Percentiles rank a stretch among this genome's conserved stretches.
phyloP scores from a whole-genome alignment of 2,797 vertebrate species.

The Scleropages formosus region DNA sequence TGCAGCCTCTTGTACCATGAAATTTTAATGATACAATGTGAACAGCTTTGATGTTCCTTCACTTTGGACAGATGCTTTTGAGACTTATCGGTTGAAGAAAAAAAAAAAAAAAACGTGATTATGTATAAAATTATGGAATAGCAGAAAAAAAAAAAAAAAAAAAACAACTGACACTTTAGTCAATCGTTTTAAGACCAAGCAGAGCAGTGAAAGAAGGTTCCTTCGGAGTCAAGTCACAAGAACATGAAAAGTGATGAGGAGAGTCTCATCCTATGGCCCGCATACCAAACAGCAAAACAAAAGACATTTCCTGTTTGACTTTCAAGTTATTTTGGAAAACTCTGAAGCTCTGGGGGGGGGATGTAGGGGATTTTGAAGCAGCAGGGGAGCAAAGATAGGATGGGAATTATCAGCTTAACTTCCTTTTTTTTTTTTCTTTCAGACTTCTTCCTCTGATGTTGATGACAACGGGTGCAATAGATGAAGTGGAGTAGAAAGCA shows the following conservation, averaged over 20 bases:
- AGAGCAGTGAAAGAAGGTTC: not conserved
- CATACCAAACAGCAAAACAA: constrained; percentile 19
- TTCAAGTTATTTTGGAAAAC: constrained; percentile 24
- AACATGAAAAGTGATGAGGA: not conserved
- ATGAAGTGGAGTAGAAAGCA: not conserved
- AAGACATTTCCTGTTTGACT: not conserved
- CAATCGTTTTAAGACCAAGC: constrained; percentile 10
- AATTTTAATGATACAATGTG: constrained; percentile 18
- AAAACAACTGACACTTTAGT: constrained; percentile 22
- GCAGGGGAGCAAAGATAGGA: not conserved
- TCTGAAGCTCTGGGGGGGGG: not conserved
- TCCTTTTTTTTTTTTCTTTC: not conserved
- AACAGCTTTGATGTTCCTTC: constrained; percentile 17
- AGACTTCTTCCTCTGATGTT: constrained; percentile 9
- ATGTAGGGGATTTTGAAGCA: not conserved
- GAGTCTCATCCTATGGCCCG: not conserved
- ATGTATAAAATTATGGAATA: constrained; percentile 19
- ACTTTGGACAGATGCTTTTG: not conserved
- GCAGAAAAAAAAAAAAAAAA: constrained; percentile 21
- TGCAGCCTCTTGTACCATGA: constrained; percentile 8
- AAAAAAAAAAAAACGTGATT: constrained; percentile 15
- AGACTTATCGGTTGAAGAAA: not conserved
- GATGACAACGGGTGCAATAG: constrained; percentile 6
- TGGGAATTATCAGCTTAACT: constrained; percentile 9
- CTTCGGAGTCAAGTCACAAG: not conserved